A percentile compares a stretch with the other conserved stretches of the same genome.
Conservation (phyloP, 2,888 invertebrate species). For the Mimachlamys varia region DNA sequence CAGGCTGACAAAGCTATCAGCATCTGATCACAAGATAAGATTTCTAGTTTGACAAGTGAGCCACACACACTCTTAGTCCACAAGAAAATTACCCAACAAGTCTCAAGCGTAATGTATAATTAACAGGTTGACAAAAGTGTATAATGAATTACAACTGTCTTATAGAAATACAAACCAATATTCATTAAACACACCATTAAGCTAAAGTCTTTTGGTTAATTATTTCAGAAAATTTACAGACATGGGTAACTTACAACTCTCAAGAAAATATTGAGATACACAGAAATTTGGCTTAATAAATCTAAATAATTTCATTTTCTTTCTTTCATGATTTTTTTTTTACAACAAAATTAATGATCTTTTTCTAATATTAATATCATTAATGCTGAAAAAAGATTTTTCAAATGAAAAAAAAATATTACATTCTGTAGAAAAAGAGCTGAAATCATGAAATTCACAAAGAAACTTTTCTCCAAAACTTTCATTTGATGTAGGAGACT, state of each 20-base stretch:
- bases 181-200: conserved; percentile 9
- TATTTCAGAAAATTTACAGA: neutral
- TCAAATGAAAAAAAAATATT: too few relatives aligned
- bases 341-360: too few relatives aligned
- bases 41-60: neutral
- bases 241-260: neutral
- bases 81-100: neutral
- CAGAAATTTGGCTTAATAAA: too few relatives aligned
- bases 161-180: neutral
- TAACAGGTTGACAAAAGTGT: neutral
- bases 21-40: conserved; percentile 24
- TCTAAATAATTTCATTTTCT: too few relatives aligned
- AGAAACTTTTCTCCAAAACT: neutral
- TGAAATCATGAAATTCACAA: neutral
- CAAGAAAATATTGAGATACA: too few relatives aligned
- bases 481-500: conserved; percentile 39
- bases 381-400: too few relatives aligned
- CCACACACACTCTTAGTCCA: neutral
- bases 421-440: too few relatives aligned
- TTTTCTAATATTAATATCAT: too few relatives aligned
- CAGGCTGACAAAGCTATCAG: conserved; percentile 34
- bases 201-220: neutral
- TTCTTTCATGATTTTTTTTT: too few relatives aligned
- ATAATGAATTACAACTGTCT: neutral
- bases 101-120: neutral